Conservation (phyloP, 1,140 invertebrate species). For the Dryas iulia region DNA sequence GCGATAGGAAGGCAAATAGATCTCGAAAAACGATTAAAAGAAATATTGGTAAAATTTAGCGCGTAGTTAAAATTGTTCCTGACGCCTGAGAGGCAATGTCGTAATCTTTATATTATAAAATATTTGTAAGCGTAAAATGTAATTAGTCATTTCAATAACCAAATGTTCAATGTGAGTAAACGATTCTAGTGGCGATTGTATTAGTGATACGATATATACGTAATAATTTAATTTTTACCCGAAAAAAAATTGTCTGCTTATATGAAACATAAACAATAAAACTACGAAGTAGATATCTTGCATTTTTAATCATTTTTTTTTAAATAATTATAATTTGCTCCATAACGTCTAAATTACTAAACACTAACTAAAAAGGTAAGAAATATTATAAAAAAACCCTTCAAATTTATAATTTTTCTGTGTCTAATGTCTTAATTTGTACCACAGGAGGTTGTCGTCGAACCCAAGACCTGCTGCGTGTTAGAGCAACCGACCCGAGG, state of each 20-base stretch:
- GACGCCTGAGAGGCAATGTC: constrained; percentile 74
- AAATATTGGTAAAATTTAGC: constrained; percentile 73
- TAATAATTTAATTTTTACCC: constrained; percentile 80
- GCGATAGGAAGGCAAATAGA: constrained; percentile 69
- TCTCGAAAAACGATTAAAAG: constrained; percentile 60
- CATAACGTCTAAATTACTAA: background rate
- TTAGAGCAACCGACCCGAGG: constrained; percentile 93
- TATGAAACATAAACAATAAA: constrained; percentile 76
- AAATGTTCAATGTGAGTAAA: constrained; percentile 79
- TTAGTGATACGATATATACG: constrained; percentile 80
- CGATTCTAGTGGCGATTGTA: constrained; percentile 78
- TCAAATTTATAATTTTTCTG: background rate
- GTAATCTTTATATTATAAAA: constrained; percentile 66
- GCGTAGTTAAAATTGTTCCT: constrained; percentile 79
- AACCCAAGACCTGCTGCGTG: constrained; percentile 90
- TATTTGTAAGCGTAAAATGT: constrained; percentile 70
- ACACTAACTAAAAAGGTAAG: constrained; percentile 14
- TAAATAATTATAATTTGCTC: background rate
- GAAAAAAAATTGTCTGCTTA: constrained; percentile 75
- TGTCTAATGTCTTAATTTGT: too few relatives aligned
- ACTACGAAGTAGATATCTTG: constrained; percentile 69
- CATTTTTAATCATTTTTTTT: constrained; percentile 32
- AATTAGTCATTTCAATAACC: constrained; percentile 74
- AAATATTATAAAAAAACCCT: background rate
- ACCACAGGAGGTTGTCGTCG: constrained; percentile 86